Evolutionary conservation across 2,113 vertebrate genomes (phyloP), one percentile per base, ranked within the genome.

Genomic region (Oxygymnocypris stewartii): DNA sequence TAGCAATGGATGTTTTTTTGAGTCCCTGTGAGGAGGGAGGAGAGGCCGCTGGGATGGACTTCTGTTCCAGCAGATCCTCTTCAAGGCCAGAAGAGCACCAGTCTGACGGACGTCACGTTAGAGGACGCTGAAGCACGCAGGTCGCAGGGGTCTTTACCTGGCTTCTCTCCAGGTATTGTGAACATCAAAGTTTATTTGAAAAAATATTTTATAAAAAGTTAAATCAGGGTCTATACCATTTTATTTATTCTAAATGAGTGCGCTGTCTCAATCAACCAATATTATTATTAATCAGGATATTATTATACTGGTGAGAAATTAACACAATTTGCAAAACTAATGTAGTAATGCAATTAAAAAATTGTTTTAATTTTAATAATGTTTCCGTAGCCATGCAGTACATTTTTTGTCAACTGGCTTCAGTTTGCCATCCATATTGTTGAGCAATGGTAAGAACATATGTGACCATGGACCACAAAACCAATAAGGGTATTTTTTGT

Each of bases 51-150:
- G 47, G 28, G 31, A 42, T 63, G 12, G 40, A 54, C 96, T 79
- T 95, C 91, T 85, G 92, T 95, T 95, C 89, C 94, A 88, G 85
- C 95, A 20, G 73, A 88, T 4, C 94, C 94, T 3, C 94, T 97
- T 92, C 96, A 95, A 88, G 96, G 95, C 6, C 96, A 96, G 92
- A 98, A 97, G 91, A 98, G 97, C 90, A 96, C 95, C 87, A 99
- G 97, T 90, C 95, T 99, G 59, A 96, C 95, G 78, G 97, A 98
- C 84, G 95, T 99, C 87, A 93, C 95, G 90, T 94, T 97, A 91
- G 96, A 96, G 51, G 95, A 96, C 28, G 93, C 92, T 1, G 93
- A 93, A 28, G 94, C 94, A 80, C 89, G 91, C 35, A 95, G 90
- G 90, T 89, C 94, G 97, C 86, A 96, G 97, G 95, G 95, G 79